These are phyloP conservation scores for Drosophila kanekoi DNA, from an alignment of 2,888 invertebrate genomes.

Conservation along the genomic window DNA sequence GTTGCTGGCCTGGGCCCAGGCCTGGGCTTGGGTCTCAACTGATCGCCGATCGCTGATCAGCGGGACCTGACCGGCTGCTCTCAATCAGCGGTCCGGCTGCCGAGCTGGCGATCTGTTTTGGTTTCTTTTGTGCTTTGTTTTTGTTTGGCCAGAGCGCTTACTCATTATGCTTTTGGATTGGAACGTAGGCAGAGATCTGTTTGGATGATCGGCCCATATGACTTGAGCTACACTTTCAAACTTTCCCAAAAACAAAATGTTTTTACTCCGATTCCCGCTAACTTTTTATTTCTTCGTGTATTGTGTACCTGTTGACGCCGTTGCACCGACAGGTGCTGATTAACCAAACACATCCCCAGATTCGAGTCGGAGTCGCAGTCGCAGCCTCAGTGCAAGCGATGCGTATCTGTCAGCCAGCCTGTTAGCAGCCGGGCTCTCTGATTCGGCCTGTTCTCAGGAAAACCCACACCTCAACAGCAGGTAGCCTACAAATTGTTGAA, in stretches of 20 bases:
- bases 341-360: conserved; percentile 75
- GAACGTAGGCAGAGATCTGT: conserved; percentile 47
- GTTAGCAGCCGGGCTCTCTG: conserved; percentile 52
- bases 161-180: conserved; percentile 43
- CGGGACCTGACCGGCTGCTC: conserved; percentile 48
- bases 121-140: conserved; percentile 7
- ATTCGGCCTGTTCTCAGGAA: conserved; percentile 70
- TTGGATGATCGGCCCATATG: conserved; percentile 67
- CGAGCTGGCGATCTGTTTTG: conserved; percentile 39
- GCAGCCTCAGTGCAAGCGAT: conserved; percentile 52
- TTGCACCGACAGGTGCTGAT: conserved; percentile 73
- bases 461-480: conserved; percentile 75
- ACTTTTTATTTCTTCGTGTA: conserved; percentile 34
- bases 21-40: conserved; percentile 6
- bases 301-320: conserved; percentile 71
- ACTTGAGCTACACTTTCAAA: conserved; percentile 68
- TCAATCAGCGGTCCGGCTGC: conserved; percentile 43
- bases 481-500: conserved; percentile 78
- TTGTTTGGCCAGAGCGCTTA: conserved; percentile 51
- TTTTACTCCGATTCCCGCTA: conserved; percentile 29
- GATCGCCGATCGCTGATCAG: conserved; percentile 46
- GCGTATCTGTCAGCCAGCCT: conserved; percentile 79
- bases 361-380: conserved; percentile 1
- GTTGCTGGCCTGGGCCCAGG: conserved; percentile 21
- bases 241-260: conserved; percentile 62